These are phyloP conservation scores for Enteromius mattozi DNA, from an alignment of 2,797 vertebrate genomes.

Conservation along the genomic window DNA sequence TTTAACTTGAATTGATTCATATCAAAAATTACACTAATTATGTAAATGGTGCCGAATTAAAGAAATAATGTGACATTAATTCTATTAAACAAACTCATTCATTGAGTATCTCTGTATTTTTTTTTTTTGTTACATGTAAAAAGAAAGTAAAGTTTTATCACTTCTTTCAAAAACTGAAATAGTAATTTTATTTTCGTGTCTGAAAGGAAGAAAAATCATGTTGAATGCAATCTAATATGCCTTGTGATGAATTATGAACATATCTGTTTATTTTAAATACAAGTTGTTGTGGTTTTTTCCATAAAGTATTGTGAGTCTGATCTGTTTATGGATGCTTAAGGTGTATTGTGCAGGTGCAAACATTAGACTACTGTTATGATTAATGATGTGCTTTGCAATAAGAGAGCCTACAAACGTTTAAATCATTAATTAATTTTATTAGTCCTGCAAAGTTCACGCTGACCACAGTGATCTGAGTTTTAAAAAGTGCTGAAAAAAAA, in stretches of 20 bases:
- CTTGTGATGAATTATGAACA: neutral
- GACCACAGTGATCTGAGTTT: conserved; percentile 60
- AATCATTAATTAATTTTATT: conserved; percentile 72
- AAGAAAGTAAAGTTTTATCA: neutral
- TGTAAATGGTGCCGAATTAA: neutral
- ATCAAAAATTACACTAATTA: neutral
- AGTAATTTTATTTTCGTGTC: neutral
- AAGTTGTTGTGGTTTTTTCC: neutral
- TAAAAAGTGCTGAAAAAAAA: conserved; percentile 62
- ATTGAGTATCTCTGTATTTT: neutral
- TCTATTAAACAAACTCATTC: conserved; percentile 1
- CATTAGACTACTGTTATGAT: neutral
- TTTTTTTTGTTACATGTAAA: neutral
- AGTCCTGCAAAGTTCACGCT: conserved; percentile 65
- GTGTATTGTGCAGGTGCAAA: neutral
- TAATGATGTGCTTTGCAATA: neutral
- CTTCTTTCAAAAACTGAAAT: neutral
- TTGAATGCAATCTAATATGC: neutral
- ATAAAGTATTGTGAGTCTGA: neutral
- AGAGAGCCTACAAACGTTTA: neutral
- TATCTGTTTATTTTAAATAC: conserved; percentile 5
- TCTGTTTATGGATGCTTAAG: neutral
- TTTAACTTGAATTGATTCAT: conserved; percentile 3
- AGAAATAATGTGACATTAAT: neutral
- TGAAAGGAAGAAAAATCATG: neutral